Base-by-base conservation (phyloP, 2,113 vertebrate genomes). In the Cyprinodon tularosa region DNA sequence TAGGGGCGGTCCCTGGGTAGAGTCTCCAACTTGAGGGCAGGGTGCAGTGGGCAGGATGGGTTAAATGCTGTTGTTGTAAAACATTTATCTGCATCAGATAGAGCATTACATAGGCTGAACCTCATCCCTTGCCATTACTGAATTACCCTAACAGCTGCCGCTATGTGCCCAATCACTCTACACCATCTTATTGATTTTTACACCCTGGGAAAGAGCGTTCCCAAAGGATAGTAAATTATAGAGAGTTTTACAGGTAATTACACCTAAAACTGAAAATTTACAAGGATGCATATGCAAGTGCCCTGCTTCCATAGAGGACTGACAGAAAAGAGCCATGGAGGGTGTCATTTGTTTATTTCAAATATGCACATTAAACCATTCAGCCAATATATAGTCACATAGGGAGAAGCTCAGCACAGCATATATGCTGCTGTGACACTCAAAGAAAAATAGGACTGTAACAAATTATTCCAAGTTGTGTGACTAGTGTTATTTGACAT, bases 201-300 rank as follows among this genome's bases (percentile, higher is more conserved):
- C 90, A 82, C 92, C 87, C 86, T 65, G 86, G 91, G 84, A 93
- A 81, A 70, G 68, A 66, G 65, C 87, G 88, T 92, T 95, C 95
- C 94, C 95, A 89, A 95, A 96, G 95, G 95, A 94, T 96, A 96
- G 95, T 95, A 95, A 96, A 96, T 96, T 94, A 95, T 62, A 94
- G 94, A 95, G 94, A 94, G 94, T 96, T 97, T 97, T 96, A 96
- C 94, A 95, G 93, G 79, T 95, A 97, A 97, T 97, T 96, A 96
- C 95, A 97, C 96, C 94, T 96, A 96, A 95, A 95, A 94, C 93
- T 94, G 96, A 97, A 97, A 97, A 95, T 97, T 97, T 96, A 96
- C 95, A 94, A 94, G 94, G 93, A 96, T 92, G 92, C 88, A 90
- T 93, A 93, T 95, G 88, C 91, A 90, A 20, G 4, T 81, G 83